Evolutionary conservation across 2,113 vertebrate species (phyloP).

Genomic region (Probosciger aterrimus): DNA sequence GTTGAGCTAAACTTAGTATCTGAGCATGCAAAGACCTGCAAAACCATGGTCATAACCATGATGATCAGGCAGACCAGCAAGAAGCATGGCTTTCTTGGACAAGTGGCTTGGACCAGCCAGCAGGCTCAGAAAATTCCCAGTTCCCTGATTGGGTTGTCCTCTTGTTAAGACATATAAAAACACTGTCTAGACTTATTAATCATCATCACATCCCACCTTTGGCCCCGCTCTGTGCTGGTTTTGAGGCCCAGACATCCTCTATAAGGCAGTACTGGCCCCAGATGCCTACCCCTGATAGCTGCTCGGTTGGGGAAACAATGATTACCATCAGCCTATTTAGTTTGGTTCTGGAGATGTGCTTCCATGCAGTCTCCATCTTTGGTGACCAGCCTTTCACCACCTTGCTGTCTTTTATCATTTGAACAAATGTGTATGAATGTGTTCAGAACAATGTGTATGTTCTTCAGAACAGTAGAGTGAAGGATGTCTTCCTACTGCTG

Average conservation of each 20-base stretch:
- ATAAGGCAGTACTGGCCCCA: background rate
- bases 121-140: background rate
- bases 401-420: background rate
- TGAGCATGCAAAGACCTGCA: background rate
- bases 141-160: fast-evolving
- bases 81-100: background rate
- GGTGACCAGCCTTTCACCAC: background rate
- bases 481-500: background rate
- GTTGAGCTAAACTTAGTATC: background rate
- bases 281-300: background rate
- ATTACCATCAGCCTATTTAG: background rate
- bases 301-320: no score
- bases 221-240: background rate
- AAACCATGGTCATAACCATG: fast-evolving
- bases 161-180: background rate
- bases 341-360: background rate
- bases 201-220: background rate
- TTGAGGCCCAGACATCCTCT: background rate
- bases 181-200: background rate
- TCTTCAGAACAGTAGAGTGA: background rate
- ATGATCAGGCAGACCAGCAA: background rate
- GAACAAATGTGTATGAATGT: background rate
- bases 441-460: background rate
- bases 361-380: background rate
- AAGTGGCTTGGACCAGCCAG: background rate